Percentiles rank a stretch among this genome's conserved stretches.
Conservation (phyloP, 2,797 vertebrate species). For the Falco rusticolus region DNA sequence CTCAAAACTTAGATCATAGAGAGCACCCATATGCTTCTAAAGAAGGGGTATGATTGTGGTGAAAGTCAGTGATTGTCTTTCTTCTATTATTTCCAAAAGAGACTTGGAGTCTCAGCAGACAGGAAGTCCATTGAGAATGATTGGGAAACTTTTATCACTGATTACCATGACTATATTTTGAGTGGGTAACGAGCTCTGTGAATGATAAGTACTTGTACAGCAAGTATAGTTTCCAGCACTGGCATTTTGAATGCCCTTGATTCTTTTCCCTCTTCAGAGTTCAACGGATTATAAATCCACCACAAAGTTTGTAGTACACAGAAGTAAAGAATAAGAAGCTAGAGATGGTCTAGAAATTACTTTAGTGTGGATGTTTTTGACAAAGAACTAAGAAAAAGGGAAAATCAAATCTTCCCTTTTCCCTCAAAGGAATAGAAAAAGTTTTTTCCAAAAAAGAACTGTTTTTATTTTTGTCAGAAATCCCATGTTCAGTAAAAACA, state of each 20-base stretch:
- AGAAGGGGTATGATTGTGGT: background rate
- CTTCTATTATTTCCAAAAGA: background rate
- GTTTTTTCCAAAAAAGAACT: background rate
- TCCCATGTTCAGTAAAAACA: background rate
- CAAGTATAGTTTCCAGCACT: background rate
- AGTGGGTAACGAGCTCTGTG: background rate
- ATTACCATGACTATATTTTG: slow-evolving; percentile 3
- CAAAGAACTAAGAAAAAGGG: background rate
- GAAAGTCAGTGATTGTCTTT: background rate
- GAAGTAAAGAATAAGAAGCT: background rate
- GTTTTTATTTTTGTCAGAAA: background rate
- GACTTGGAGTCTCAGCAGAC: background rate
- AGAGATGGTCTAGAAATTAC: background rate
- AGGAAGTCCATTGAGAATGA: background rate
- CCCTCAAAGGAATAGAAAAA: background rate
- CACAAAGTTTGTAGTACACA: background rate
- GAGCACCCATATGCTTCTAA: background rate
- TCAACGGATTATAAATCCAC: background rate
- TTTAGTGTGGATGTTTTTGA: background rate
- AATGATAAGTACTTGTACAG: background rate
- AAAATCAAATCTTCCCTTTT: background rate
- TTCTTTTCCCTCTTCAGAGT: background rate
- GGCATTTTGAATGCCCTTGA: background rate
- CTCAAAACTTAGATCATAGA: background rate
- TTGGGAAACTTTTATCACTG: slow-evolving; percentile 15